phyloP scores from a whole-genome alignment of 2,113 vertebrate species.

The Meriones unguiculatus region DNA sequence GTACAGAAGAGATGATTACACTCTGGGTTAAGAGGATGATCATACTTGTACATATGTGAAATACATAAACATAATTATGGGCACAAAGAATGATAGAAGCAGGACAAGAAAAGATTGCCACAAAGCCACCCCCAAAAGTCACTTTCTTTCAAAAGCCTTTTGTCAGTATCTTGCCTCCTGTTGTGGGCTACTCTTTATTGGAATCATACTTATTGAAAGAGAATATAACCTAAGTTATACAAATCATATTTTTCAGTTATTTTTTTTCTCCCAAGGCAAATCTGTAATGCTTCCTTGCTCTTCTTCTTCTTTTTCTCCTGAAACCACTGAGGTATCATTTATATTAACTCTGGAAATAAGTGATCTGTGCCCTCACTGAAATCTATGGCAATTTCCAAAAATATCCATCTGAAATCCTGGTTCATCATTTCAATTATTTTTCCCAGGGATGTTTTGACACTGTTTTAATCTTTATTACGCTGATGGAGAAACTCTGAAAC shows the following conservation, averaged over 20 bases:
- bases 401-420: background rate
- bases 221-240: background rate
- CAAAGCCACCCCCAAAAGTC: background rate
- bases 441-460: slow-evolving; percentile 46
- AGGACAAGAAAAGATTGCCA: background rate
- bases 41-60: background rate
- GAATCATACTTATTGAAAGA: background rate
- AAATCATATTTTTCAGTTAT: background rate
- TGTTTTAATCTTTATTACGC: slow-evolving; percentile 32
- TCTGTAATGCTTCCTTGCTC: background rate
- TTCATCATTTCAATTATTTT: slow-evolving; percentile 54
- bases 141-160: background rate
- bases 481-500: slow-evolving; percentile 50
- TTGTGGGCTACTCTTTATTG: background rate
- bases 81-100: background rate
- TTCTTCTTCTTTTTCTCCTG: background rate
- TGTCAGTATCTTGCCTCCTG: background rate
- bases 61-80: background rate
- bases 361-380: slow-evolving; percentile 19
- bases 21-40: background rate
- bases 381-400: slow-evolving; percentile 44
- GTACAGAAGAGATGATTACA: slow-evolving; percentile 59
- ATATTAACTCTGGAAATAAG: slow-evolving; percentile 31
- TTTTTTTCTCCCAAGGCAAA: background rate
- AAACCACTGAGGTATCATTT: background rate